These are phyloP conservation scores for Hoplostethus atlanticus DNA, from an alignment of 2,797 vertebrate genomes.

Conservation along the genomic window DNA sequence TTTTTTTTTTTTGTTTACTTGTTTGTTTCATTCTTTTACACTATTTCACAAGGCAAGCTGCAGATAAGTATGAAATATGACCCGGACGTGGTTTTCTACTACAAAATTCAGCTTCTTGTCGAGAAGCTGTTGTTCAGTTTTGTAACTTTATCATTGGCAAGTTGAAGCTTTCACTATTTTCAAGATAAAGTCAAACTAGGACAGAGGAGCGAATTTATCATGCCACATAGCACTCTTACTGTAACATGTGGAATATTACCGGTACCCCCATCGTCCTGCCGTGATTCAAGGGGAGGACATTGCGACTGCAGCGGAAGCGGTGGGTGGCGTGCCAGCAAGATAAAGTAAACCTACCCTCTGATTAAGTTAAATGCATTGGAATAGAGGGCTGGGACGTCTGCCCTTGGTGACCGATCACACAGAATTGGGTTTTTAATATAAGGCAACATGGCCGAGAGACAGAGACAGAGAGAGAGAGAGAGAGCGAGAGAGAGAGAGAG, in stretches of 20 bases:
- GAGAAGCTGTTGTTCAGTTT: not conserved
- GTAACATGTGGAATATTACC: slow-evolving; percentile 11
- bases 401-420: slow-evolving; percentile 68
- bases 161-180: not conserved
- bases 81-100: not conserved
- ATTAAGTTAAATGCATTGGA: slow-evolving; percentile 64
- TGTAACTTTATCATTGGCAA: too few relatives aligned
- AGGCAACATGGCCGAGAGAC: slow-evolving; percentile 31
- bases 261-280: not conserved
- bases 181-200: not conserved
- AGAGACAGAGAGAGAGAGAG: not conserved
- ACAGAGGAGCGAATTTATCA: not conserved
- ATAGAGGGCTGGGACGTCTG: slow-evolving; percentile 44
- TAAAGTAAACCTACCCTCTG: slow-evolving; percentile 45
- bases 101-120: slow-evolving; percentile 9
- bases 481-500: slow-evolving; percentile 10
- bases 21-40: slow-evolving; percentile 44
- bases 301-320: slow-evolving; percentile 32
- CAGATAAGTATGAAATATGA: slow-evolving; percentile 47
- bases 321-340: slow-evolving; percentile 12
- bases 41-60: slow-evolving; percentile 35
- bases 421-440: slow-evolving; percentile 76
- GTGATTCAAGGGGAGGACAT: slow-evolving; percentile 17
- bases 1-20: slow-evolving; percentile 49
- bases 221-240: slow-evolving; percentile 8